Conservation (phyloP, 2,888 invertebrate species). For the Argyresthia albistria region DNA sequence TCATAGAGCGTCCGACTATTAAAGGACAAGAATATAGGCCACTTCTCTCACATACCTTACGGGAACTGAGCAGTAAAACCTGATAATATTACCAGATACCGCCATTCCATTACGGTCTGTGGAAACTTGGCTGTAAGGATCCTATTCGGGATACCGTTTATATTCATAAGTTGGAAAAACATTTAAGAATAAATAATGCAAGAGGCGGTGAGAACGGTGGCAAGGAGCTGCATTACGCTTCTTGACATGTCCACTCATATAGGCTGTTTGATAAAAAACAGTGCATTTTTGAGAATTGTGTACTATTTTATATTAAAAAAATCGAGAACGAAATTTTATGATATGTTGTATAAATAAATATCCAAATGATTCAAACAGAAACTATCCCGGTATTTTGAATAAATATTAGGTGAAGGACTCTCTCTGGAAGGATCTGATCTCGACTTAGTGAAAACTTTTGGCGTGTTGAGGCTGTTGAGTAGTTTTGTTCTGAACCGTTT, state of each 20-base stretch:
- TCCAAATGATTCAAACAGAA: no score
- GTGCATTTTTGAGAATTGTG: no score
- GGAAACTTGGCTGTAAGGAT: neutral
- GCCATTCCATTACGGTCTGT: neutral
- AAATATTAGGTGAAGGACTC: no score
- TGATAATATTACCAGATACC: neutral
- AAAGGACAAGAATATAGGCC: neutral
- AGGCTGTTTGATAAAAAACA: no score
- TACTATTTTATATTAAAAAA: no score
- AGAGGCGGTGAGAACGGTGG: neutral
- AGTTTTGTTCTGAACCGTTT: no score
- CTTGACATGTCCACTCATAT: neutral
- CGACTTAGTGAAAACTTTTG: no score
- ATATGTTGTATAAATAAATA: no score
- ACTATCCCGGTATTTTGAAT: no score
- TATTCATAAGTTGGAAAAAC: neutral
- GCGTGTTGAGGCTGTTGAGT: no score
- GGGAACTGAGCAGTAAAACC: neutral
- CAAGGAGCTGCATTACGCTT: neutral
- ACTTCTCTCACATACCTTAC: neutral
- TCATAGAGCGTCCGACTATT: slow-evolving; percentile 18
- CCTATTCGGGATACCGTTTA: neutral
- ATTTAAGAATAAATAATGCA: neutral
- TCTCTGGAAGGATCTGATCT: no score
- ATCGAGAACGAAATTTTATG: no score